Base-by-base conservation (phyloP, 2,888 invertebrate genomes). In the Ectobius pallidus region DNA sequence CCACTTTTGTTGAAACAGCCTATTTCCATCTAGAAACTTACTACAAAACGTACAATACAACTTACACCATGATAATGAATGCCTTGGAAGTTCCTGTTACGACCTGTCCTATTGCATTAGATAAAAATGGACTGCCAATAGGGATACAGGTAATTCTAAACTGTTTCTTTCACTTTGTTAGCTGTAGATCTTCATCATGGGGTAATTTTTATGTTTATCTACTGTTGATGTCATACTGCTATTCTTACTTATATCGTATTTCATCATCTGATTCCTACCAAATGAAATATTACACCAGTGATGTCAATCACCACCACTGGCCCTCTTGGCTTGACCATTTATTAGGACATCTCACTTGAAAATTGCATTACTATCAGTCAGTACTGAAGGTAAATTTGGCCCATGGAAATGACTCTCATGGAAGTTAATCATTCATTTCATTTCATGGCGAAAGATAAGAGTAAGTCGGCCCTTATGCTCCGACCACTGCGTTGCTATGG, bases 31-130 rank as follows among this genome's bases (percentile, higher is more conserved):
- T 86, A 75, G 86, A 88, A 74, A 88, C 90, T 75, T 81, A 87
- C 76, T 82, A 88, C 58, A 87, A 89, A 75, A 83, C 87, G 0
- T 81, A 87, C 27, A 89, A 89, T 74, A 87, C 88, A 46, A 80
- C 86, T 62, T 93, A 92, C 83, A 85, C 89, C 1, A 87, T 89
- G 81, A 81, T 90, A 73, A 88, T 90, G 80, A 94, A 93, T 83
- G 83, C 91, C 3, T 84, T 93, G 1, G 92, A 91, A 0, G 83
- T 93, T 79, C 95, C 95, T 1, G 89, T 90, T 18, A 91, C 92
- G 1, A 88, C 90, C 75, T 89, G 93, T 72, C 95, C 95, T 0
- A 84, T 89, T 81, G 93, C 92, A 0, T 78, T 89, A 1, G 84
- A 87, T 75, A 79, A 78, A 0, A 78, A 87, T 18, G 89, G 91